Conservation (phyloP, 2,113 vertebrate genomes). For the Stigmatopora nigra region DNA sequence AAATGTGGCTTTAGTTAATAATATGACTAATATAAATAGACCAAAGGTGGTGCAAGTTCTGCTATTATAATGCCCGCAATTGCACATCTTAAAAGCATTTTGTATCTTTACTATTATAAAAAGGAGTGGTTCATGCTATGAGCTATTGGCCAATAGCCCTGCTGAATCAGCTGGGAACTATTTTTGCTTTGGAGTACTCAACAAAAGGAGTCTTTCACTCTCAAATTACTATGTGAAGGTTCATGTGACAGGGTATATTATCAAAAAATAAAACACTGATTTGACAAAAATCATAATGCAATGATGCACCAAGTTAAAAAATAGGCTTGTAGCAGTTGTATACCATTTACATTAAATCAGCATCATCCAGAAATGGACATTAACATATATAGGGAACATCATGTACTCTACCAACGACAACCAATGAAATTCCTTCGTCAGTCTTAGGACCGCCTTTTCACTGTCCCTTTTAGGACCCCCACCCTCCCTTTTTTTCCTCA, state of each 20-base stretch:
- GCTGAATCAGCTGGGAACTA: conserved; percentile 32
- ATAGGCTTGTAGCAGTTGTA: neutral
- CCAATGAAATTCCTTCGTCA: conserved; percentile 38
- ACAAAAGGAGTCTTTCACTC: neutral
- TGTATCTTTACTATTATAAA: neutral
- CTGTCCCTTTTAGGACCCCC: neutral
- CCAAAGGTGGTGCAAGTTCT: neutral
- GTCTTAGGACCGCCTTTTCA: conserved; percentile 25
- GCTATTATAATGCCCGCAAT: neutral
- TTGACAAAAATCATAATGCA: neutral
- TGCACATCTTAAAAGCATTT: neutral
- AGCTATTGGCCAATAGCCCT: neutral
- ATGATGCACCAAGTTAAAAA: too few relatives aligned
- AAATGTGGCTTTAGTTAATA: too few relatives aligned
- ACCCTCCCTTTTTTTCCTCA: neutral
- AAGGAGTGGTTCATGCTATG: conserved; percentile 12
- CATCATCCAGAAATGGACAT: neutral
- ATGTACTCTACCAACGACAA: conserved; percentile 26
- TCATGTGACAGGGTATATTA: neutral
- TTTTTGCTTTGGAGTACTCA: neutral
- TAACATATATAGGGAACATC: conserved; percentile 20
- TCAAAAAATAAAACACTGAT: neutral
- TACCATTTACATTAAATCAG: neutral
- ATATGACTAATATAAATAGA: neutral
- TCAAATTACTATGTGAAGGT: neutral